These are phyloP conservation scores for Coptotermes formosanus DNA, from an alignment of 1,140 invertebrate genomes.

Conservation along the genomic window DNA sequence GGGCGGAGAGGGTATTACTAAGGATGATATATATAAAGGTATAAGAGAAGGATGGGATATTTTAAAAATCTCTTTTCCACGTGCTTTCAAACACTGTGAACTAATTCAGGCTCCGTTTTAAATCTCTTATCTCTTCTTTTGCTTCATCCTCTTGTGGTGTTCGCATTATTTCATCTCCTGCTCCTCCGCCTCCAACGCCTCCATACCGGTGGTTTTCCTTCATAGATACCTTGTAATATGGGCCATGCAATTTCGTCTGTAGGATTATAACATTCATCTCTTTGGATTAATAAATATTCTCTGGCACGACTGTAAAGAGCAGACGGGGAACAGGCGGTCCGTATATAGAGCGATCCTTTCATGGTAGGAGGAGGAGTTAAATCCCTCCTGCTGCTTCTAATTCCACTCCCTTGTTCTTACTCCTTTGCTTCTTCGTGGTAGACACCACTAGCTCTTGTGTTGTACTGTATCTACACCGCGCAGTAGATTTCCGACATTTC, in stretches of 20 bases:
- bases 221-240: neutral
- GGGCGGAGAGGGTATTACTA: neutral
- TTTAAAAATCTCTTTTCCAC: neutral
- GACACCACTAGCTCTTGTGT: neutral
- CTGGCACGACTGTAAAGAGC: neutral
- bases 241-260: neutral
- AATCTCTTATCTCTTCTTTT: neutral
- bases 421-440: neutral
- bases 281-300: constrained; percentile 18
- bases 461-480: neutral
- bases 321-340: neutral
- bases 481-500: neutral
- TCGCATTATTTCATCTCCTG: neutral
- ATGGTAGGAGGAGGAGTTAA: neutral
- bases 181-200: neutral
- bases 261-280: constrained; percentile 12
- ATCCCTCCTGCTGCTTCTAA: neutral
- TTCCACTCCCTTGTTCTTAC: constrained; percentile 4
- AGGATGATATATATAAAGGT: neutral
- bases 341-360: neutral
- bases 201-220: neutral
- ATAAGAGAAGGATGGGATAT: neutral
- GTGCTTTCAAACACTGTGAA: constrained; percentile 5
- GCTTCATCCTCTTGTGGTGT: neutral
- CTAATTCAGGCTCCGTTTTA: neutral